Evolutionary conservation across 2,888 invertebrate genomes (phyloP).

Genomic region (Limnephilus rhombicus): DNA sequence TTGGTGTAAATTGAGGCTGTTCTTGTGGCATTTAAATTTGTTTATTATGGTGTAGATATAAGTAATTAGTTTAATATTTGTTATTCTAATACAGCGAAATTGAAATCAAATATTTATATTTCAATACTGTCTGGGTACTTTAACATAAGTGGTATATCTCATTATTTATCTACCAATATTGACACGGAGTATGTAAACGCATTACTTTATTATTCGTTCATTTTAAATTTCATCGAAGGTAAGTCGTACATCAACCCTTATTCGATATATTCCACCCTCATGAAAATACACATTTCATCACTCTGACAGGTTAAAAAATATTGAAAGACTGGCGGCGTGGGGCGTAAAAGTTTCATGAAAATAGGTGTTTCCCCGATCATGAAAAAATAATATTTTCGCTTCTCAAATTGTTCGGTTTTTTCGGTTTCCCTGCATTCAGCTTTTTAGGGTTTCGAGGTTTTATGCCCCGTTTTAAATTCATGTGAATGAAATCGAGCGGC

Average conservation of each 20-base stretch:
- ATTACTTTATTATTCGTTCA: slow-evolving; percentile 39
- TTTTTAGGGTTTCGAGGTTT: slow-evolving; percentile 5
- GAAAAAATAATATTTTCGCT: slow-evolving; percentile 40
- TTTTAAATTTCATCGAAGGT: slow-evolving; percentile 1
- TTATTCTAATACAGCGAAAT: background rate
- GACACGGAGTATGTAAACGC: slow-evolving; percentile 11
- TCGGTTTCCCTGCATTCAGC: slow-evolving; percentile 12
- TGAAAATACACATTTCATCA: slow-evolving; percentile 36
- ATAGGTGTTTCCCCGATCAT: background rate
- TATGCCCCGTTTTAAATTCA: slow-evolving; percentile 20
- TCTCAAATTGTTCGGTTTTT: background rate
- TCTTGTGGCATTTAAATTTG: background rate
- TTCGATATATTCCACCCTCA: background rate
- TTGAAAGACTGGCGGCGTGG: slow-evolving; percentile 31
- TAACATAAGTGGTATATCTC: background rate
- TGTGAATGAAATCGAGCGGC: background rate
- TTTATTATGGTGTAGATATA: background rate
- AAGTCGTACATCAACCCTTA: background rate
- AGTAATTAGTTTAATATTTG: background rate
- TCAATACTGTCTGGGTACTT: background rate
- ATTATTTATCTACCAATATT: background rate
- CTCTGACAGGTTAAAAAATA: slow-evolving; percentile 29
- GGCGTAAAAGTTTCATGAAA: slow-evolving; percentile 20
- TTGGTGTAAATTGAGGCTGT: background rate
- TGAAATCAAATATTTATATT: slow-evolving; percentile 17